A percentile compares a stretch with the other conserved stretches of the same genome.
Evolutionary conservation across 2,113 vertebrate species (phyloP).

Genomic region (Brachyistius frenatus): DNA sequence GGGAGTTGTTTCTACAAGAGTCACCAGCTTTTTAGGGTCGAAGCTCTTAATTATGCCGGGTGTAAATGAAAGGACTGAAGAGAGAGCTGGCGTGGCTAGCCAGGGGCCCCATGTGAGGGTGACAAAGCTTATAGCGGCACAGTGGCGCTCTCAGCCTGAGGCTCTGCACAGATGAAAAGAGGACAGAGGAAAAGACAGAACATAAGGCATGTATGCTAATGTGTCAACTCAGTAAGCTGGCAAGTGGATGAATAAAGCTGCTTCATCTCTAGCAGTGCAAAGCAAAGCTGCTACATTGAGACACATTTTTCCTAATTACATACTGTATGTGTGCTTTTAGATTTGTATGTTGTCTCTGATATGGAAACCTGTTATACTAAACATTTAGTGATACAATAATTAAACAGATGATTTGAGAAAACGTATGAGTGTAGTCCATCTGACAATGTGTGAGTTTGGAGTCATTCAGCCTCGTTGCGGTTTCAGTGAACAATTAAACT

Average conservation of each 20-base stretch:
- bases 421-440: slow-evolving; percentile 12
- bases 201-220: slow-evolving; percentile 75
- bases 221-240: slow-evolving; percentile 69
- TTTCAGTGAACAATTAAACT: slow-evolving; percentile 16
- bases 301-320: slow-evolving; percentile 49
- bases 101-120: slow-evolving; percentile 62
- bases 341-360: slow-evolving; percentile 7
- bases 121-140: slow-evolving; percentile 65
- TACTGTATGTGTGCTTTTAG: slow-evolving; percentile 30
- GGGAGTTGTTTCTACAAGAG: slow-evolving; percentile 66
- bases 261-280: slow-evolving; percentile 40
- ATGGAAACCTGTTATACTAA: neutral
- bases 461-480: neutral
- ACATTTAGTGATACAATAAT: neutral
- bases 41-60: slow-evolving; percentile 74
- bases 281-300: slow-evolving; percentile 30
- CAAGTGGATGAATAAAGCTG: slow-evolving; percentile 64
- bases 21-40: slow-evolving; percentile 68
- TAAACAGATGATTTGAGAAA: slow-evolving; percentile 25
- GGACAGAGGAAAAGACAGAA: slow-evolving; percentile 56
- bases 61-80: slow-evolving; percentile 73
- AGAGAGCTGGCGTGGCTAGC: slow-evolving; percentile 61
- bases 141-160: slow-evolving; percentile 64
- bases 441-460: slow-evolving; percentile 11
- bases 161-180: slow-evolving; percentile 70